Base-by-base conservation (phyloP, 1,140 invertebrate species). In the Ceratosolen fusciceps region DNA sequence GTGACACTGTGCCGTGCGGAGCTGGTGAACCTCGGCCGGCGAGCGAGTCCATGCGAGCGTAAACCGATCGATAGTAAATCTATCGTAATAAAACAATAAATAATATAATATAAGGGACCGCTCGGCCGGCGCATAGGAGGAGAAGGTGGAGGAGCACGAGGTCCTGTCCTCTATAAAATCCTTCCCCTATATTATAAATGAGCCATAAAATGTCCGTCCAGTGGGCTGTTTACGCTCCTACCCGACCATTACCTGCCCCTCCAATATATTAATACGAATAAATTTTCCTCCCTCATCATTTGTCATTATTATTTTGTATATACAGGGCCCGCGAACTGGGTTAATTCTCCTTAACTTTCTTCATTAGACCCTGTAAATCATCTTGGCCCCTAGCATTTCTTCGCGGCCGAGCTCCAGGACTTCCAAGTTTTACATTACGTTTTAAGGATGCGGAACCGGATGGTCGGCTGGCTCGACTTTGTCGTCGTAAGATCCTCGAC, bases 1-100 rank as follows among this genome's bases (percentile, higher is more conserved):
- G n/a, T n/a, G n/a, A n/a, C n/a, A n/a, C n/a, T n/a, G n/a, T n/a
- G n/a, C n/a, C n/a, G n/a, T n/a, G n/a, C n/a, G n/a, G n/a, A n/a
- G n/a, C n/a, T n/a, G n/a, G n/a, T n/a, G n/a, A n/a, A n/a, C n/a
- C n/a, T n/a, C n/a, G n/a, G n/a, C n/a, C n/a, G n/a, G n/a, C n/a
- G n/a, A n/a, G n/a, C n/a, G n/a, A n/a, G n/a, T n/a, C 34, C 16
- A 65, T 31, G 60, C 60, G 16, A 19, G 24, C 29, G 58, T 68
- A 70, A 56, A 77, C 39, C 52, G 65, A 77, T 77, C 75, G 49
- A 70, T 70, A 77, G 56, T 77, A 77, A 70, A 77, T 77, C 49
- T 77, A 77, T 58, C 75, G 37, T n/a, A 70, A 70, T 77, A 70
- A 77, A 77, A 77, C 47, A 70, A 34, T 77, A 70, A 77, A 77